Percentiles rank a stretch among this genome's conserved stretches.
phyloP scores from a whole-genome alignment of 2,888 invertebrate species.

The Rotaria socialis region DNA sequence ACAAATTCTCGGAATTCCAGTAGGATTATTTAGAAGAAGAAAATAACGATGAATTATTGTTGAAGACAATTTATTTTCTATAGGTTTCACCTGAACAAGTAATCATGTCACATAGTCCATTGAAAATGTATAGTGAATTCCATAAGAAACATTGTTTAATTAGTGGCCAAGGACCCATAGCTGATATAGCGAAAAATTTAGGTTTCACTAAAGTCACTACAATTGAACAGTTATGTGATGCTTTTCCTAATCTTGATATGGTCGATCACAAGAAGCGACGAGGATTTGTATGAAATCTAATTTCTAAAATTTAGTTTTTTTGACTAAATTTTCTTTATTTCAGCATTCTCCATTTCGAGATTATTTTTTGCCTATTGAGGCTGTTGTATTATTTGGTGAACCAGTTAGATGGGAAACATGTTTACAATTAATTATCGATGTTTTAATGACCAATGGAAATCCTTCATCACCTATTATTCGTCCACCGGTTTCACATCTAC shows the following conservation, averaged over 20 bases:
- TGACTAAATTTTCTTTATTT: constrained; percentile 46
- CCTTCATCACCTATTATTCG: constrained; percentile 55
- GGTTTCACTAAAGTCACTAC: constrained; percentile 67
- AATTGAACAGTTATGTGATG: constrained; percentile 64
- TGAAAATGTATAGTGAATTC: constrained; percentile 65
- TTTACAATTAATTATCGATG: constrained; percentile 66
- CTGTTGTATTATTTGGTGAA: constrained; percentile 67
- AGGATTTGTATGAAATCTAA: constrained; percentile 53
- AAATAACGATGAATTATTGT: too few relatives aligned
- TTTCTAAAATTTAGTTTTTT: too few relatives aligned
- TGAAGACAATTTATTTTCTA: constrained; percentile 39
- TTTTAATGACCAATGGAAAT: constrained; percentile 65
- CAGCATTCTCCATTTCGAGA: constrained; percentile 63
- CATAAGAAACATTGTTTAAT: constrained; percentile 66
- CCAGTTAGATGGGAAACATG: constrained; percentile 68
- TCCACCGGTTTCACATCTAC: constrained; percentile 66
- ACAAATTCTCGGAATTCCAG: constrained; percentile 65
- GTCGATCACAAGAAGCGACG: constrained; percentile 62
- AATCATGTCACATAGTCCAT: constrained; percentile 68
- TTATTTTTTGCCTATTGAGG: constrained; percentile 64
- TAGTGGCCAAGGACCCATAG: constrained; percentile 65
- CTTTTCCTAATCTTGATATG: constrained; percentile 66
- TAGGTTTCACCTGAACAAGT: constrained; percentile 66
- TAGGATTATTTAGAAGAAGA: constrained; percentile 50
- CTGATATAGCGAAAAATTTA: constrained; percentile 63